Base-by-base conservation (phyloP, 1,140 invertebrate species). In the Pygmarrhopalites habei region DNA sequence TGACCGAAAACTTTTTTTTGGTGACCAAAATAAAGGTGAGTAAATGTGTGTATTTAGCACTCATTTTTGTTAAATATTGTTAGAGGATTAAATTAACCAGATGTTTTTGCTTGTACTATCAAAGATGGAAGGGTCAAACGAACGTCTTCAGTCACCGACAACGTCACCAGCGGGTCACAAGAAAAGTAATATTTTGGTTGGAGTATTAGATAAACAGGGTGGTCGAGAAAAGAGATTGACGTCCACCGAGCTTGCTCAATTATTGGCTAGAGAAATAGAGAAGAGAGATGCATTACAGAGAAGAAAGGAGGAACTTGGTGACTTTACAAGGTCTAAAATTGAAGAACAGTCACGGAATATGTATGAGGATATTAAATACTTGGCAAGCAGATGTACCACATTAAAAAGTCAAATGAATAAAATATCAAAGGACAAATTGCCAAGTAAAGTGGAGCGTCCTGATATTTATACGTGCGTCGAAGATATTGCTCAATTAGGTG, bases 391-490 rank as follows among this genome's bases (percentile, higher is more conserved):
- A 39, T 44, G 30, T 29, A 17, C 61, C 19, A 41, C n/a, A 17
- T 26, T 67, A 23, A 60, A 60, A 46, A 35, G 12, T 2, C 46
- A 64, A 30, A 23, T 67, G 4, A 62, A 21, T 7, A 65, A 65
- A 26, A 39, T 60, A 28, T 23, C 41, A 12, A 59, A 53, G 28
- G 62, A 65, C 39, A 67, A 67, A 39, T 29, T 70, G 46, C 68
- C 68, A 29, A 60, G 51, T 44, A 58, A 41, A 15, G 19, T 61
- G n/a, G 65, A 70, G 35, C 52, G 64, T 41, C 56, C 62, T 0
- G 52, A 62, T 28, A 43, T 70, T 41, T 70, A 70, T 60, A 30
- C 43, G 15, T 41, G 58, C 17, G 29, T 70, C 2, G 59, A 62
- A 15, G 43, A 61, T 32, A 57, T 70, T 23, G 53, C 58, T 19